These are phyloP conservation scores for Phymorhynchus buccinoides DNA, from an alignment of 1,140 invertebrate genomes.

Conservation along the genomic window DNA sequence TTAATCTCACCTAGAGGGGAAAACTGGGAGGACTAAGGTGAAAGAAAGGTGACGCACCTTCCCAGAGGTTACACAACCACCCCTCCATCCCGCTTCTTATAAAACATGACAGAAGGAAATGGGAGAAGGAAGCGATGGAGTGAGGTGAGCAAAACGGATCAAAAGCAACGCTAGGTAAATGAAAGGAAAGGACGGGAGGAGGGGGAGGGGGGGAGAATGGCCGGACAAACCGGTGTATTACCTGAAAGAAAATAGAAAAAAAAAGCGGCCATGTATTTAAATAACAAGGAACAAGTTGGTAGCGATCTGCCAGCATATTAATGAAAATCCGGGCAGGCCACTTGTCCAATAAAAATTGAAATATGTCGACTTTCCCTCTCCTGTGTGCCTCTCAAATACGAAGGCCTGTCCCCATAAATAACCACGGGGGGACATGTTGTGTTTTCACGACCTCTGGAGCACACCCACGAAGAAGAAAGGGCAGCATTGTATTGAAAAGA, in stretches of 20 bases:
- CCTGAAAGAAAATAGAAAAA: background rate
- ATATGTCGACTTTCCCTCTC: conserved; percentile 21
- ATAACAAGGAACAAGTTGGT: background rate
- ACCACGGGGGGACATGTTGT: background rate
- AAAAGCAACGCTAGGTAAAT: too few relatives aligned
- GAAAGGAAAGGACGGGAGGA: background rate
- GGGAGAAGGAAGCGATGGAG: too few relatives aligned
- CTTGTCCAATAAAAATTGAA: conserved; percentile 29
- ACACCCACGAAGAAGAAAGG: background rate
- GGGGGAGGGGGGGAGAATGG: background rate
- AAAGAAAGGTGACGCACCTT: too few relatives aligned
- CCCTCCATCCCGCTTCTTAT: too few relatives aligned
- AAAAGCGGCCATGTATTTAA: background rate
- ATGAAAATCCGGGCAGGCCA: background rate
- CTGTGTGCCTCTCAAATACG: conserved; percentile 5
- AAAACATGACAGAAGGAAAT: too few relatives aligned
- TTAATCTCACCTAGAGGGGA: too few relatives aligned
- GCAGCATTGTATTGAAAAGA: background rate
- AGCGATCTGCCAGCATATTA: background rate
- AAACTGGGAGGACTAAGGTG: too few relatives aligned
- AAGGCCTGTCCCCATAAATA: conserved; percentile 29
- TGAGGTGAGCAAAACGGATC: too few relatives aligned
- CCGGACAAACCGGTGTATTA: background rate
- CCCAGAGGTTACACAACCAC: too few relatives aligned
- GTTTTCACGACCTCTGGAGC: background rate